These are phyloP conservation scores for Dolomedes plantarius DNA, from an alignment of 2,888 invertebrate genomes.

Conservation along the genomic window DNA sequence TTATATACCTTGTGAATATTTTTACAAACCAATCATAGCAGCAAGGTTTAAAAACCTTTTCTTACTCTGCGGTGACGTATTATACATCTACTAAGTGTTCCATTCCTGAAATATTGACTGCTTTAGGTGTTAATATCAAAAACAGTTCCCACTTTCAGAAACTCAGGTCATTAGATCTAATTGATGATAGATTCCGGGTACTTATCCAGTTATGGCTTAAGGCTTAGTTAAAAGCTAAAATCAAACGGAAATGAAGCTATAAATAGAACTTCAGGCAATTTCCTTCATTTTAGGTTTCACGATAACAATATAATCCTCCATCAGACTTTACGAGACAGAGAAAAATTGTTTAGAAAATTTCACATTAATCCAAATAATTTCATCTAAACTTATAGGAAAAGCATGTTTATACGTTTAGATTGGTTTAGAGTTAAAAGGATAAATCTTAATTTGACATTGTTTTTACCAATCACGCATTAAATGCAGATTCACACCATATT, in stretches of 20 bases:
- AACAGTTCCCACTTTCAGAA: conserved; percentile 15
- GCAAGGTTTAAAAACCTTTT: too few relatives aligned
- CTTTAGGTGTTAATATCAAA: neutral
- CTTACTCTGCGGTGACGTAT: too few relatives aligned
- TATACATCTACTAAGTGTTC: too few relatives aligned
- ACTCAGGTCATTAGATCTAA: conserved; percentile 14
- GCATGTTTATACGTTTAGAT: conserved; percentile 3
- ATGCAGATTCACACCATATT: too few relatives aligned
- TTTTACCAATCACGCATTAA: neutral
- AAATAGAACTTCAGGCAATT: conserved; percentile 22
- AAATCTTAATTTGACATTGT: neutral
- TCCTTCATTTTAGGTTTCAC: conserved; percentile 9
- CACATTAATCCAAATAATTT: conserved; percentile 5
- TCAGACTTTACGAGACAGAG: neutral
- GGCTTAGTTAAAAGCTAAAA: conserved; percentile 10
- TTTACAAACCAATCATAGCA: too few relatives aligned
- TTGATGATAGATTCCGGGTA: neutral
- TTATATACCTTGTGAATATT: too few relatives aligned
- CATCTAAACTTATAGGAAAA: conserved; percentile 1
- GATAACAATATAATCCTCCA: conserved; percentile 13
- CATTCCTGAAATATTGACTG: too few relatives aligned
- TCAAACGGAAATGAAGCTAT: conserved; percentile 23
- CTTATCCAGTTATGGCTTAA: conserved; percentile 1
- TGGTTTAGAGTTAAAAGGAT: neutral
- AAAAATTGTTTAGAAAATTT: neutral